phyloP scores from a whole-genome alignment of 2,888 invertebrate species.

The Prosopocoilus inquinatus region DNA sequence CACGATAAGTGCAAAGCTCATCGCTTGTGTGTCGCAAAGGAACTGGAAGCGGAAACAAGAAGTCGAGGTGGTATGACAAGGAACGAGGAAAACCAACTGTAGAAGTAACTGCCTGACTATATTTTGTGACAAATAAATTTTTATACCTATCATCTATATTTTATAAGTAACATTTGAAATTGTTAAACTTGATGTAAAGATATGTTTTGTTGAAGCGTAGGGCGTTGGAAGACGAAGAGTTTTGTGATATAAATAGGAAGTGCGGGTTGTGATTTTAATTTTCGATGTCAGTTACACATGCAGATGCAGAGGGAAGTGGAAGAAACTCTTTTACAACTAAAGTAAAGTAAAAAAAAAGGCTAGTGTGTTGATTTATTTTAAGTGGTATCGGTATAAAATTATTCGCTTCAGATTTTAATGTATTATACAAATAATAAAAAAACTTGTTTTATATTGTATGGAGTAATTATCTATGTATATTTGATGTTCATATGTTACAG shows the following conservation, averaged over 20 bases:
- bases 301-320: background rate
- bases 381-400: background rate
- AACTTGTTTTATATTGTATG: conserved; percentile 1
- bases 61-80: conserved; percentile 9
- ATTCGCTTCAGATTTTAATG: background rate
- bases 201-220: too few species aligned
- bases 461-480: conserved; percentile 3
- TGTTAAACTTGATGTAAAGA: too few species aligned
- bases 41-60: conserved; percentile 42
- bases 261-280: background rate
- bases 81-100: conserved; percentile 4
- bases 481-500: background rate
- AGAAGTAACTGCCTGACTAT: background rate
- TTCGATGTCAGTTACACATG: background rate
- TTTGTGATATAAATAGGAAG: background rate
- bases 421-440: background rate
- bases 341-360: background rate
- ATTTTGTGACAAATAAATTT: too few species aligned
- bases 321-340: background rate
- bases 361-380: background rate
- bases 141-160: too few species aligned
- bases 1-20: conserved; percentile 78
- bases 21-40: conserved; percentile 61
- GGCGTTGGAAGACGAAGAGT: too few species aligned
- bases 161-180: too few species aligned